These are phyloP conservation scores for Noctua pronuba DNA, from an alignment of 2,888 invertebrate genomes.

Conservation along the genomic window DNA sequence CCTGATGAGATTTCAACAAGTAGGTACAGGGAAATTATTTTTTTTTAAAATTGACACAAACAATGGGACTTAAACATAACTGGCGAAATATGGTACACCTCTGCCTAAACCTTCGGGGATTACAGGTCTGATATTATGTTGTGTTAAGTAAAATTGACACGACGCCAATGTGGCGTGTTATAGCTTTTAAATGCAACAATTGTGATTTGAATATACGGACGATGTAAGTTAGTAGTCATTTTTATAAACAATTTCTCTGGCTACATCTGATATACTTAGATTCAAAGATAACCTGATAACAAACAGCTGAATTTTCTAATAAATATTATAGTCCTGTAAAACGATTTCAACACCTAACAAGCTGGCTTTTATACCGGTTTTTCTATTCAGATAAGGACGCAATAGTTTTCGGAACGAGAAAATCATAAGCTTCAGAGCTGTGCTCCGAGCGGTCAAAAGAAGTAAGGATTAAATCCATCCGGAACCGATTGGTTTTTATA, in stretches of 20 bases:
- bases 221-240: neutral
- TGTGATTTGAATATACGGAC: neutral
- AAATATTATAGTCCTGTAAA: neutral
- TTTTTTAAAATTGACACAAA: neutral
- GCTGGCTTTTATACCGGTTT: neutral
- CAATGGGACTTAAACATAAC: neutral
- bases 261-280: neutral
- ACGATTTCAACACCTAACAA: neutral
- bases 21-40: neutral
- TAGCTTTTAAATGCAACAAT: neutral
- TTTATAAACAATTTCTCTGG: neutral
- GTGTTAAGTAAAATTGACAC: neutral
- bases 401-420: neutral
- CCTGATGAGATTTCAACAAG: neutral
- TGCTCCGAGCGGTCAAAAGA: conserved; percentile 5
- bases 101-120: neutral
- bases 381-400: neutral
- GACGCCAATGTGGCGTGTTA: neutral
- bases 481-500: conserved; percentile 17
- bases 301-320: neutral
- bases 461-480: conserved; percentile 11
- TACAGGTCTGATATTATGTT: neutral
- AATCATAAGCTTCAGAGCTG: neutral
- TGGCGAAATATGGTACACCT: neutral
- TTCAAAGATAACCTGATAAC: neutral